Conservation (phyloP, 1,140 invertebrate species). For the Apis dorsata region DNA sequence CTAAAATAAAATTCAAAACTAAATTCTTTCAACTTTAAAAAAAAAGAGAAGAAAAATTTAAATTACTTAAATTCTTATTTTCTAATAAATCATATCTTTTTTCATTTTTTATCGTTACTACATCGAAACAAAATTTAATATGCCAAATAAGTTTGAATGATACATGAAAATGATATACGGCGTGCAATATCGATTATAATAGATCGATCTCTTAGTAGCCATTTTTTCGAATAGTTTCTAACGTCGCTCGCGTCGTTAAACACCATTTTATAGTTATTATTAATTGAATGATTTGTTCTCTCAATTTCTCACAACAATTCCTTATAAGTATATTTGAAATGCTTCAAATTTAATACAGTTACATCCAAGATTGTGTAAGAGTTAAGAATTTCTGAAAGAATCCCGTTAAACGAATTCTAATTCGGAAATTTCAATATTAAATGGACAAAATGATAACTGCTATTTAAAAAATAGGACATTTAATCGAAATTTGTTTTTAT, state of each 20-base stretch:
- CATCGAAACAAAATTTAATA: neutral
- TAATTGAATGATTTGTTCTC: neutral
- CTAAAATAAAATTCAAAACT: neutral
- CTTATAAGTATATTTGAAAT: neutral
- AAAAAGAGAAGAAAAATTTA: neutral
- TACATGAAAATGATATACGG: neutral
- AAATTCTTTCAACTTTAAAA: neutral
- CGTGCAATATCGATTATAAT: neutral
- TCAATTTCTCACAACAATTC: neutral
- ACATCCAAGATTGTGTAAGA: neutral
- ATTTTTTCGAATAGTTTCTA: neutral
- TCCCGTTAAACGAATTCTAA: slow-evolving; percentile 10
- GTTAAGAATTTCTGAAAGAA: neutral
- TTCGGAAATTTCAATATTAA: neutral
- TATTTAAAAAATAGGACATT: neutral
- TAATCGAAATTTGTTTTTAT: neutral
- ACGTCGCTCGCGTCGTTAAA: too few relatives aligned
- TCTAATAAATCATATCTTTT: neutral
- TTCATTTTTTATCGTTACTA: too few relatives aligned
- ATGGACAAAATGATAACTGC: neutral
- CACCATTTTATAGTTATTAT: neutral
- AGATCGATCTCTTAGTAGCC: neutral
- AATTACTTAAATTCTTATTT: neutral
- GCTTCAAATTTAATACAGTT: slow-evolving; percentile 12
- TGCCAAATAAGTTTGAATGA: neutral